These are phyloP conservation scores for Diadegma fenestrale DNA, from an alignment of 2,888 invertebrate species.

Conservation along the genomic window DNA sequence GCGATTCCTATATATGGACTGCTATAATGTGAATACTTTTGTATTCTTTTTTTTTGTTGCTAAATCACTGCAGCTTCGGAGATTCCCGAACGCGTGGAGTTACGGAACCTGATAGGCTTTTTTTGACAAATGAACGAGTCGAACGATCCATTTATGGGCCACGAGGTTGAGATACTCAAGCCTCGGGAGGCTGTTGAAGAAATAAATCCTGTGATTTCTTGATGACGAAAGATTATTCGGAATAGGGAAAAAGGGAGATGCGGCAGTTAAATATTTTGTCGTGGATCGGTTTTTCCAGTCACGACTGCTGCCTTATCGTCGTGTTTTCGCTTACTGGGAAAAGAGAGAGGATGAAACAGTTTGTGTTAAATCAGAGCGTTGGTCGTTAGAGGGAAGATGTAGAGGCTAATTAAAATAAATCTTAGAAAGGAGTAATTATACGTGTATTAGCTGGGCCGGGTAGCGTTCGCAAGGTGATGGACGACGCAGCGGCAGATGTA, in stretches of 20 bases:
- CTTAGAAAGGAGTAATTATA: conserved; percentile 85
- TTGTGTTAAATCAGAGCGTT: conserved; percentile 76
- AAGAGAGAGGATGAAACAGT: conserved; percentile 72
- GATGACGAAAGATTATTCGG: neutral
- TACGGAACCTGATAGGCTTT: too few relatives aligned
- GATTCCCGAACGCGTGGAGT: too few relatives aligned
- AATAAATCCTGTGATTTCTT: neutral
- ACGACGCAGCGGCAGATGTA: conserved; percentile 85
- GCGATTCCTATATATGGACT: too few relatives aligned
- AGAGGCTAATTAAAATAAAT: conserved; percentile 85
- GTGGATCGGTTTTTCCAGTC: conserved; percentile 52
- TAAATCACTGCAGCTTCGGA: too few relatives aligned
- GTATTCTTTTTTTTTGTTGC: too few relatives aligned
- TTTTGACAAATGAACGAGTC: too few relatives aligned
- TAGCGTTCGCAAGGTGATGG: conserved; percentile 80
- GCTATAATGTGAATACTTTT: too few relatives aligned
- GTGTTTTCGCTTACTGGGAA: conserved; percentile 63
- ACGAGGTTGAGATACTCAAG: neutral
- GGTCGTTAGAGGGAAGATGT: conserved; percentile 84
- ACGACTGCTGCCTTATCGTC: conserved; percentile 57
- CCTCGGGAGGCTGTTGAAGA: neutral
- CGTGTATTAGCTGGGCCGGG: conserved; percentile 84
- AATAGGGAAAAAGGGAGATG: neutral
- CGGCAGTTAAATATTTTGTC: conserved; percentile 6
- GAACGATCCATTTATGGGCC: neutral